These are phyloP conservation scores for Sebastes hubbsi DNA, from an alignment of 2,797 vertebrate species.

Conservation along the genomic window DNA sequence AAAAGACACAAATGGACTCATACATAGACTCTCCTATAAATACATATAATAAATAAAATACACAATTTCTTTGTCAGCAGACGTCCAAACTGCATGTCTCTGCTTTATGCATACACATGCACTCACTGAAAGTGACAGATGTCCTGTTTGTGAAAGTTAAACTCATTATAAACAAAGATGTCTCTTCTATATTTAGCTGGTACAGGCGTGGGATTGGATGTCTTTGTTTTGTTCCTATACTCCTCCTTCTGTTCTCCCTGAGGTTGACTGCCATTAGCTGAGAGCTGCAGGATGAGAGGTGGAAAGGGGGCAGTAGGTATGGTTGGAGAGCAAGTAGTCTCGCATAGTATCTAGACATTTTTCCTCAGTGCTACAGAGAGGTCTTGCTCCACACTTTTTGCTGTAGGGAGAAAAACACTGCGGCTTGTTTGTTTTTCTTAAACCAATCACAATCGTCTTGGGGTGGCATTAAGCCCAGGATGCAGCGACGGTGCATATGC, in stretches of 20 bases:
- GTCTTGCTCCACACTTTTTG: background rate
- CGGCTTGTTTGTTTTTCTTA: background rate
- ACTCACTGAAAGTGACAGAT: conserved; percentile 5
- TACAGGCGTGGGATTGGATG: conserved; percentile 17
- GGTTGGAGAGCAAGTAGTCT: background rate
- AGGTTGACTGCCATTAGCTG: conserved; percentile 50
- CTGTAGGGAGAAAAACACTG: background rate
- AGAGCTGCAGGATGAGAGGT: background rate
- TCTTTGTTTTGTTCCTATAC: conserved; percentile 9
- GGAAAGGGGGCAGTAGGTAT: background rate
- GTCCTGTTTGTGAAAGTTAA: conserved; percentile 48
- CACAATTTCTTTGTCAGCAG: background rate
- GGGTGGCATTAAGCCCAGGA: background rate
- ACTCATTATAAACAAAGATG: conserved; percentile 45
- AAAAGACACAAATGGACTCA: background rate
- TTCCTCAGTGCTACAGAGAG: background rate
- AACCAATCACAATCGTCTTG: background rate
- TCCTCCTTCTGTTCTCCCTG: conserved; percentile 6
- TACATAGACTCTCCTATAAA: background rate
- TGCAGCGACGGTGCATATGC: background rate
- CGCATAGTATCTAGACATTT: background rate
- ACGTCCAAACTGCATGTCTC: background rate
- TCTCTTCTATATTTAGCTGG: conserved; percentile 51
- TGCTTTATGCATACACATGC: background rate
- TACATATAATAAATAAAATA: background rate